Evolutionary conservation across 2,797 vertebrate genomes (phyloP).

Genomic region (Hybognathus amarus): DNA sequence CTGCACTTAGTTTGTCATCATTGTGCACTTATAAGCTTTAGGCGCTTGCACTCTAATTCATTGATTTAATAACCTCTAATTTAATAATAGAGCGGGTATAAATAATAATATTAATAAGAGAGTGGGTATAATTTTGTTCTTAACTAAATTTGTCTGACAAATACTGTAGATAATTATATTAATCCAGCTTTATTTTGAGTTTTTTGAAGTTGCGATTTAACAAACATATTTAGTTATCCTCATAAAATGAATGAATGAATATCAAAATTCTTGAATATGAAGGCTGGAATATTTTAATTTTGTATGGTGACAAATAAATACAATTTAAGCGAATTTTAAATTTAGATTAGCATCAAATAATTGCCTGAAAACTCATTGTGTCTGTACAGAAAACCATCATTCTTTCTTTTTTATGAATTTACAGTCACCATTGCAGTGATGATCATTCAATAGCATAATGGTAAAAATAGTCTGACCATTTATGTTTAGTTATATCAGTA

Average conservation of each 20-base stretch:
- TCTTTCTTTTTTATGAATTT: no score
- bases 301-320: not conserved
- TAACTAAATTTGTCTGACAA: not conserved
- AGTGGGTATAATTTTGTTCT: not conserved
- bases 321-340: slow-evolving; percentile 72
- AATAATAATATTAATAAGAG: no score
- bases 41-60: not conserved
- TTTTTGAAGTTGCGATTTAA: not conserved
- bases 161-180: not conserved
- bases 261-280: not conserved
- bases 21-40: not conserved
- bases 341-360: slow-evolving; percentile 82
- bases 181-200: not conserved
- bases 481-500: not conserved
- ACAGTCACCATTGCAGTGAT: not conserved
- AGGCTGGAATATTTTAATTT: not conserved
- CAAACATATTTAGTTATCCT: not conserved
- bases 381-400: not conserved
- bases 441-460: not conserved
- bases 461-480: not conserved
- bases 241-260: not conserved
- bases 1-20: slow-evolving; percentile 4
- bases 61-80: not conserved
- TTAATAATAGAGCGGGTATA: not conserved
- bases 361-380: slow-evolving; percentile 16